A percentile compares a stretch with the other conserved stretches of the same genome.
Evolutionary conservation across 2,113 vertebrate species (phyloP).

Genomic region (Hemiprocne comata): DNA sequence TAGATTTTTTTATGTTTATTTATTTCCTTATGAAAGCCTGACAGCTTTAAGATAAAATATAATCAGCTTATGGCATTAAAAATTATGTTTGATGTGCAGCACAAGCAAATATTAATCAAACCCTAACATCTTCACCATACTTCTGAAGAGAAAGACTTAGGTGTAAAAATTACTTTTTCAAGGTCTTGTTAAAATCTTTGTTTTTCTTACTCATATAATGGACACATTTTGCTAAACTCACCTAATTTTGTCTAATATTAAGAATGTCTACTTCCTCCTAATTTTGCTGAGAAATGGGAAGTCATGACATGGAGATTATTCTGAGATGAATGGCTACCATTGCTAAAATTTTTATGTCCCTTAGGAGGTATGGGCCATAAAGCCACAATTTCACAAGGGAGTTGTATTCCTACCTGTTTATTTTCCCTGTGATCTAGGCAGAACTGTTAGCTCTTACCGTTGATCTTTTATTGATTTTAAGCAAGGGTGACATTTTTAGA

Average conservation of each 20-base stretch:
- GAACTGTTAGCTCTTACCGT: background rate
- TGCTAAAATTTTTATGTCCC: background rate
- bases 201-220: background rate
- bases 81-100: constrained; percentile 22
- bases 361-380: background rate
- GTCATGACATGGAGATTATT: background rate
- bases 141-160: background rate
- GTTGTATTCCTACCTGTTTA: background rate
- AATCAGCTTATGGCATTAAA: constrained; percentile 19
- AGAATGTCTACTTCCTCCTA: background rate
- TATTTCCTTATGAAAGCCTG: constrained; percentile 2
- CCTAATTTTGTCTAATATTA: background rate
- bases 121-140: background rate
- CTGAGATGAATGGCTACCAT: background rate
- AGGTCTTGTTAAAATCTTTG: background rate
- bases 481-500: background rate
- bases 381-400: background rate
- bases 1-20: background rate
- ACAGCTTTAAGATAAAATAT: constrained; percentile 6
- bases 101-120: constrained; percentile 45
- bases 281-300: background rate
- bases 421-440: background rate
- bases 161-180: background rate
- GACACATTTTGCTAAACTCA: background rate
- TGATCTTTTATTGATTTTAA: background rate